These are phyloP conservation scores for Tringa solitaria DNA, from an alignment of 2,113 vertebrate genomes.

Conservation along the genomic window DNA sequence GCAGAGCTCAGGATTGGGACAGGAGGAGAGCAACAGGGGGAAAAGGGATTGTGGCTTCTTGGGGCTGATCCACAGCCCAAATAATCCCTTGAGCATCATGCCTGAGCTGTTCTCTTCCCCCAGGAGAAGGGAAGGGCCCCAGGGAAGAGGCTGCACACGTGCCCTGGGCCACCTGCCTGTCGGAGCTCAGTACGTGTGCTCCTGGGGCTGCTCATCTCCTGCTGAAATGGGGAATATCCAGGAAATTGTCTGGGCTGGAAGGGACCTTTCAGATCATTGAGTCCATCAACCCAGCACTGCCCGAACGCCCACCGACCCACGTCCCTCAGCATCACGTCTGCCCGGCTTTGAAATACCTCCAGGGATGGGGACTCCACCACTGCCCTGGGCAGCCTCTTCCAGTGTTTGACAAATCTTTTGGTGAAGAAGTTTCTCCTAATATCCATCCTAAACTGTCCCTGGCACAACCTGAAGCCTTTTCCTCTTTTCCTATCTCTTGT, in stretches of 20 bases:
- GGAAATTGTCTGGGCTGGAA: not conserved
- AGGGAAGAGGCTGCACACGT: accelerated
- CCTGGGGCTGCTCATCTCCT: not conserved
- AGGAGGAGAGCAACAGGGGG: not conserved
- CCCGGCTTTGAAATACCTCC: not conserved
- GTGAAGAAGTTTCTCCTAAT: not conserved
- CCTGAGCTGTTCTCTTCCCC: not conserved
- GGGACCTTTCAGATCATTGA: not conserved
- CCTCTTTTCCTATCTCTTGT: not conserved
- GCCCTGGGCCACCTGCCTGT: not conserved
- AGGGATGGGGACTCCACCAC: not conserved
- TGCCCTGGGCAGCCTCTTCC: not conserved
- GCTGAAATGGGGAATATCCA: not conserved
- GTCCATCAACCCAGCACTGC: not conserved
- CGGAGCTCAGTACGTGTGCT: too few species aligned
- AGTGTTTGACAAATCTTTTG: not conserved
- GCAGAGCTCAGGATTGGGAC: not conserved
- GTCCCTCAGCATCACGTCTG: not conserved
- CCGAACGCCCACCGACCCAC: not conserved
- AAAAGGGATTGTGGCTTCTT: not conserved
- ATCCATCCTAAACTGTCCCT: not conserved
- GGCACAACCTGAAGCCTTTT: not conserved
- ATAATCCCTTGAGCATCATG: not conserved
- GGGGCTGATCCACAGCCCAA: not conserved
- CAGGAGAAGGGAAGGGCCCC: not conserved